Evolutionary conservation across 2,797 vertebrate genomes (phyloP), one percentile per base, ranked within the genome.

Genomic region (Vireo griseus): DNA sequence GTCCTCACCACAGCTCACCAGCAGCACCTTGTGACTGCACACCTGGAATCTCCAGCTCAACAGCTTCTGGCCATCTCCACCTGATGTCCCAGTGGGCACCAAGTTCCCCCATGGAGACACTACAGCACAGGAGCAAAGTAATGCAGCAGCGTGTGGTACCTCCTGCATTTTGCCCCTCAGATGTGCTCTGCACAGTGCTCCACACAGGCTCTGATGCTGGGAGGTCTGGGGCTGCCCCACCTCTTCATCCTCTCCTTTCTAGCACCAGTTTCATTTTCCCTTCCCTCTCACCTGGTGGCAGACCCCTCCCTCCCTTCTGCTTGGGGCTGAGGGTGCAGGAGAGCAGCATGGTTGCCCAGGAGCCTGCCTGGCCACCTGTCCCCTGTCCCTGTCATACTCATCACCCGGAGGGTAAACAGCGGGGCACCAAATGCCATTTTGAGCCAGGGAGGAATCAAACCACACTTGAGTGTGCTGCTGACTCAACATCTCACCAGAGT

Each of bases 361-460:
- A 92, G 28, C 72, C 50, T 57, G 28, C 28, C 47, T 8, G 13
- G 21, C 80, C 16, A 0, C 0, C 0, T 25, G 10, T 1, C 37
- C 48, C 50, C 21, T 21, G 35, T n/a, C 59, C 54, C 54, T 68
- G 59, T 33, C 39, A 40, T 13, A 40, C 39, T 40, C 59, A 42
- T 29, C 80, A 65, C 29, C 28, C 55, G 24, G 25, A 71, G 61
- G 17, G 20, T 8, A 52, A 85, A 77, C 40, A 71, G 29, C 3
- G 26, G 13, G 16, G 0, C 54, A 78, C 42, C 45, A 65, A 90
- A 67, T 67, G 45, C 33, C 74, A 2, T 11, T 74, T 19, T 16
- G 44, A 86, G 39, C 28, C 66, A n/a, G 13, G 22, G 18, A 80
- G 37, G 28, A 69, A 67, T 63, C 44, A 50, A 66, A 63, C 31